phyloP scores from a whole-genome alignment of 2,797 vertebrate species.

The Epinephelus awoara region DNA sequence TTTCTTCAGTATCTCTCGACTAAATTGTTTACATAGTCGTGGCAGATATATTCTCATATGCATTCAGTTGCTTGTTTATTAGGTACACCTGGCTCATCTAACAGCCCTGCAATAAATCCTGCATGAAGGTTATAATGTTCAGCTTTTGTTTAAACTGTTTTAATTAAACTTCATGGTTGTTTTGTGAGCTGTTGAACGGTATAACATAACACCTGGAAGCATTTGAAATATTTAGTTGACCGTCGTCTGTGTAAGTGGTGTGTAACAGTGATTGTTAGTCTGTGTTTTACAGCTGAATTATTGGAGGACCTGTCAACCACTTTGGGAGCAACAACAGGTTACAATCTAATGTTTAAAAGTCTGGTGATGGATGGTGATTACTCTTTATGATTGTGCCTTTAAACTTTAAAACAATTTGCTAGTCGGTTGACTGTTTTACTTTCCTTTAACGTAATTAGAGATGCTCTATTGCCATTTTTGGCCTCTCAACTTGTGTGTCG shows the following conservation, averaged over 20 bases:
- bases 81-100: neutral
- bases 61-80: neutral
- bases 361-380: neutral
- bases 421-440: neutral
- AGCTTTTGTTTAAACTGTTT: constrained; percentile 4
- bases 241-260: neutral
- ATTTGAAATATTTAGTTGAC: neutral
- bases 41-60: neutral
- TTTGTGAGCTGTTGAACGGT: neutral
- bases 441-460: neutral
- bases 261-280: neutral
- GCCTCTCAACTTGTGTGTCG: no score
- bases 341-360: neutral
- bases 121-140: neutral
- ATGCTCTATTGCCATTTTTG: no score
- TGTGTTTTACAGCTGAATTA: neutral
- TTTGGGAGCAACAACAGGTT: neutral
- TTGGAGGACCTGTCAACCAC: neutral
- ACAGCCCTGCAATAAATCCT: neutral
- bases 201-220: neutral
- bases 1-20: neutral
- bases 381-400: neutral
- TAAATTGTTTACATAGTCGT: neutral
- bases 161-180: neutral
- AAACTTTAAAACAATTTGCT: neutral